Conservation (phyloP, 2,888 invertebrate genomes). For the Sesia apiformis region DNA sequence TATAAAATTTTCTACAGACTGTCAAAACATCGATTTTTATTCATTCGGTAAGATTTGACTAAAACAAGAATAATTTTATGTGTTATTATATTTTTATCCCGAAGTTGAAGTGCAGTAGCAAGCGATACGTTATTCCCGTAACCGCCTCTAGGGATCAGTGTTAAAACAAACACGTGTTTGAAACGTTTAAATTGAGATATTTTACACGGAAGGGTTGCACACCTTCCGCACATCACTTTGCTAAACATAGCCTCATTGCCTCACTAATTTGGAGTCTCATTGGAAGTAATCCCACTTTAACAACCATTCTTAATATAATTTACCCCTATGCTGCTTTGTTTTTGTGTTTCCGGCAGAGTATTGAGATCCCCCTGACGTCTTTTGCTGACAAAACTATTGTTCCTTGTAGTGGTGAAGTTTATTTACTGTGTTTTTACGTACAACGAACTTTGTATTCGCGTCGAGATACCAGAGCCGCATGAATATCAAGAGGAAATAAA, state of each 20-base stretch:
- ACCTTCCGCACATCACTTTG: constrained; percentile 44
- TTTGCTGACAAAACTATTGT: constrained; percentile 37
- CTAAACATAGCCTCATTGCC: constrained; percentile 48
- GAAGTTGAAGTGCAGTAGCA: constrained; percentile 40
- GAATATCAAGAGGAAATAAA: constrained; percentile 27
- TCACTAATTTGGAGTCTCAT: constrained; percentile 36
- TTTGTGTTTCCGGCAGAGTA: constrained; percentile 51
- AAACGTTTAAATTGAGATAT: constrained; percentile 61
- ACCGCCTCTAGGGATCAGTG: constrained; percentile 47
- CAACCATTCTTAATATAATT: constrained; percentile 48
- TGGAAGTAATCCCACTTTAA: constrained; percentile 50
- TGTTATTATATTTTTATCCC: constrained; percentile 5
- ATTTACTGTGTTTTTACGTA: constrained; percentile 11
- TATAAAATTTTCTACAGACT: too few species aligned
- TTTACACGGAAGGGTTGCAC: constrained; percentile 64
- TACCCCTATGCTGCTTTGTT: constrained; percentile 47
- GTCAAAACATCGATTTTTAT: too few species aligned
- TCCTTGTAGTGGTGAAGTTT: constrained; percentile 1
- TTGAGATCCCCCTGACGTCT: constrained; percentile 34
- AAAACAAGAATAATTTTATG: neutral
- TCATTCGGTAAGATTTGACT: too few species aligned
- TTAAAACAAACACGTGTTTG: constrained; percentile 61
- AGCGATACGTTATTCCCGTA: constrained; percentile 43
- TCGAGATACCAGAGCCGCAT: constrained; percentile 53
- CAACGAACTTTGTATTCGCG: constrained; percentile 41